Evolutionary conservation across 2,113 vertebrate species (phyloP), one percentile per base, ranked within the genome.

Genomic region (Lagopus muta): DNA sequence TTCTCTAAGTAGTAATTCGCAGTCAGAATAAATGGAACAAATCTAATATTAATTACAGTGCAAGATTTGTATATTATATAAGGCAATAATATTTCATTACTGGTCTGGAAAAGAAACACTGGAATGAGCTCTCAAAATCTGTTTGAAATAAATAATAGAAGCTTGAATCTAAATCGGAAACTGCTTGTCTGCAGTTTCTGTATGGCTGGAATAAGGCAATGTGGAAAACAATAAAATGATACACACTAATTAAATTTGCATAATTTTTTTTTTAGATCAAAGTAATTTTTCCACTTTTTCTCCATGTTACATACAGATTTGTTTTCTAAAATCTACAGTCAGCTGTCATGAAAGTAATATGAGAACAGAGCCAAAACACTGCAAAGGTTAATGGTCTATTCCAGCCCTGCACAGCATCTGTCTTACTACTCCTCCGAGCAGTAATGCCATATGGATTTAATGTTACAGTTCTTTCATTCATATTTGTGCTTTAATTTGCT

Each of bases 41-140:
- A 88, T 91, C 50, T 91, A 94, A 55, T 81, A 90, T 60, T 80
- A 91, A 89, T 75, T 81, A 84, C 40, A 87, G 66, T 55, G 47
- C 43, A 70, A 89, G 32, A 61, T 50, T 85, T 87, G 6, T 40
- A 6, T 83, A 64, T 81, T 85, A 60, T 32, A 65, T 10, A 21
- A 75, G 30, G 57, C 32, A 88, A 74, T 32, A 82, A 45, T 64
- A 78, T 88, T 92, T 74, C 57, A 75, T 78, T 86, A 90, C 40
- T 64, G 50, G 8, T 81, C 65, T 88, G 72, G 87, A 86, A 93
- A 82, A 89, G 40, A 83, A 93, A 89, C 57, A 62, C 18, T 80
- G 64, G 34, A 77, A 89, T 36, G 32, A 72, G 24, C 32, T 75
- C 80, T 89, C 88, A 67, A 88, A 94, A 81, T 81, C 43, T 83